phyloP scores from a whole-genome alignment of 2,888 invertebrate genomes.

The Metellina segmentata region DNA sequence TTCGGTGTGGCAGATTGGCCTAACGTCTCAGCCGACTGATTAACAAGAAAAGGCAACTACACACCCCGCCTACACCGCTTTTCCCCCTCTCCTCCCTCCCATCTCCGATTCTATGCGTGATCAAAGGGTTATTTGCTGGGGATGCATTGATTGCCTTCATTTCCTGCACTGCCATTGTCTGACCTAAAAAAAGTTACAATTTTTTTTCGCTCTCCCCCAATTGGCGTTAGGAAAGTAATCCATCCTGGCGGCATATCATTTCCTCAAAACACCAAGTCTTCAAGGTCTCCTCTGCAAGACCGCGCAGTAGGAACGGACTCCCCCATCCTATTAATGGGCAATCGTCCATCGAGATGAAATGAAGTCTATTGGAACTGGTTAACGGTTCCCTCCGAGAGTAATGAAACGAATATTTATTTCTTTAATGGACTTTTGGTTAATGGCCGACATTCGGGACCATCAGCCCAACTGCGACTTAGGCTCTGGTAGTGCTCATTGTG shows the following conservation, averaged over 20 bases:
- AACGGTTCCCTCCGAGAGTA: slow-evolving; percentile 39
- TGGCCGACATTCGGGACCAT: not conserved
- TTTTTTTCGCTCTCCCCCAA: slow-evolving; percentile 24
- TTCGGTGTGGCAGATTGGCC: slow-evolving; percentile 55
- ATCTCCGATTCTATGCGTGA: slow-evolving; percentile 58
- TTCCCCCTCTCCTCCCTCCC: slow-evolving; percentile 1
- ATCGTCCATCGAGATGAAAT: not conserved
- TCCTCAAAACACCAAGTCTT: slow-evolving; percentile 58
- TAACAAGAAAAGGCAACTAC: slow-evolving; percentile 74
- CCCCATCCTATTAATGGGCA: not conserved
- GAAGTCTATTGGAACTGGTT: slow-evolving; percentile 58
- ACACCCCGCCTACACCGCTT: slow-evolving; percentile 49
- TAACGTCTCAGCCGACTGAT: slow-evolving; percentile 73
- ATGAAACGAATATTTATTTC: slow-evolving; percentile 32
- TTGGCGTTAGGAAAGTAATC: slow-evolving; percentile 69
- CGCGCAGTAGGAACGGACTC: not conserved
- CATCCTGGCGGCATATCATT: slow-evolving; percentile 60
- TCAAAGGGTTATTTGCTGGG: slow-evolving; percentile 74
- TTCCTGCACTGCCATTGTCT: slow-evolving; percentile 74
- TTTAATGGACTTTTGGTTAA: slow-evolving; percentile 40
- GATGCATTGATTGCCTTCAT: slow-evolving; percentile 74
- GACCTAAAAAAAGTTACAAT: slow-evolving; percentile 56
- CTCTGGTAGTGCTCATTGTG: not conserved
- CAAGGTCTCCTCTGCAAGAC: slow-evolving; percentile 33
- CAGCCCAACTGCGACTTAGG: slow-evolving; percentile 22